These are phyloP conservation scores for Oenanthe oenanthe DNA, from an alignment of 2,113 vertebrate species.

Conservation along the genomic window DNA sequence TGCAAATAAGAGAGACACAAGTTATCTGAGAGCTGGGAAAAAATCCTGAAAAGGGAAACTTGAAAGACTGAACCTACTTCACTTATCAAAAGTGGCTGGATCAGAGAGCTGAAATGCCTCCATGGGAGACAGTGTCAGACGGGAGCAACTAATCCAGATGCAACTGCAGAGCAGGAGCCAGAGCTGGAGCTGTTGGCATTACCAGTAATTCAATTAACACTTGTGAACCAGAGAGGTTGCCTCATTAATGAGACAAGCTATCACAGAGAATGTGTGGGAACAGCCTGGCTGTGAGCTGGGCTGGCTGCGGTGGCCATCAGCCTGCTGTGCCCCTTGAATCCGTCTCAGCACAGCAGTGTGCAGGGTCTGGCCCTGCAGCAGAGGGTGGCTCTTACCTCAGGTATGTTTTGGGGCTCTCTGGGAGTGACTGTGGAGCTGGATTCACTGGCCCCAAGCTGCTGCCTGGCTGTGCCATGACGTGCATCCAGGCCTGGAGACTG, in stretches of 20 bases:
- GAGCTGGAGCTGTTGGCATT: neutral
- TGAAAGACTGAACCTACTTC: slow-evolving; percentile 43
- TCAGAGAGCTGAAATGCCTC: neutral
- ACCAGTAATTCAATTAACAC: slow-evolving; percentile 22
- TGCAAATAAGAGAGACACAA: neutral
- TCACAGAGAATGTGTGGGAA: neutral
- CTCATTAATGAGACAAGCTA: neutral
- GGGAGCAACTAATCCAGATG: slow-evolving; percentile 6
- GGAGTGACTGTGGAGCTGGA: neutral
- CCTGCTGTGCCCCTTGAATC: neutral
- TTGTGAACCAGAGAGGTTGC: neutral
- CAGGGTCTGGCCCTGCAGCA: neutral
- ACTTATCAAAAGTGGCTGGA: slow-evolving; percentile 37
- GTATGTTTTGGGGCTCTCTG: neutral
- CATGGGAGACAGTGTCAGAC: neutral
- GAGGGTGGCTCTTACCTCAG: slow-evolving; percentile 10
- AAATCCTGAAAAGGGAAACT: slow-evolving; percentile 20
- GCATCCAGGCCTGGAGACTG: neutral
- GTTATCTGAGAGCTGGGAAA: neutral
- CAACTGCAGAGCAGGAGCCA: neutral
- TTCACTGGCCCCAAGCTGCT: neutral
- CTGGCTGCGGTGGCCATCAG: neutral
- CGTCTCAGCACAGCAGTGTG: neutral
- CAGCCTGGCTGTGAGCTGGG: neutral
- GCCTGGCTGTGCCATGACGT: neutral